Percentiles rank a stretch among this genome's conserved stretches.
phyloP scores from a whole-genome alignment of 1,140 invertebrate genomes.

The Drosophila ogumai region DNA sequence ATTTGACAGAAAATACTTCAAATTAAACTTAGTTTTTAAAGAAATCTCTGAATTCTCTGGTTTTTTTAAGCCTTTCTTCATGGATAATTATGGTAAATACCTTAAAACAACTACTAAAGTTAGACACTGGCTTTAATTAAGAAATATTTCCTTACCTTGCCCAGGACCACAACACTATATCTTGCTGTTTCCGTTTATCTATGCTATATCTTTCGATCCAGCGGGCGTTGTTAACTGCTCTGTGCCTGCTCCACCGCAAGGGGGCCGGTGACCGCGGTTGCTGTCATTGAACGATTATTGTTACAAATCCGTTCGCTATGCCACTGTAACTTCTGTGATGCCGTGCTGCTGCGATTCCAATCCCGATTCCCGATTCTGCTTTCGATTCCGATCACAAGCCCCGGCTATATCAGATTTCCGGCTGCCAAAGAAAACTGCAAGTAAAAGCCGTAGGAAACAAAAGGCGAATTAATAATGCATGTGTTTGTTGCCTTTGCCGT shows the following conservation, averaged over 20 bases:
- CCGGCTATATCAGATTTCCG: constrained; percentile 52
- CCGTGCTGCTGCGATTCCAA: constrained; percentile 5
- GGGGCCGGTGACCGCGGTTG: constrained; percentile 30
- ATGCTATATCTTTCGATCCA: constrained; percentile 13
- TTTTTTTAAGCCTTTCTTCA: neutral
- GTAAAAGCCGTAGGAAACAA: constrained; percentile 8
- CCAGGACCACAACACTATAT: constrained; percentile 19
- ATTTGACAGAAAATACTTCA: neutral
- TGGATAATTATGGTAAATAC: neutral
- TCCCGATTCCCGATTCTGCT: constrained; percentile 5
- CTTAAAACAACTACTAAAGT: neutral
- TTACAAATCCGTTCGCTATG: constrained; percentile 13
- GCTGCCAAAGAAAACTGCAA: constrained; percentile 41
- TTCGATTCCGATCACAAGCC: constrained; percentile 9
- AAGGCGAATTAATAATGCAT: constrained; percentile 43
- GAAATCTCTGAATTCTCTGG: neutral
- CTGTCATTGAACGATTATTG: constrained; percentile 72
- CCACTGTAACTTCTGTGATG: neutral
- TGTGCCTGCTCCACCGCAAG: constrained; percentile 4
- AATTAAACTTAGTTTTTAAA: neutral
- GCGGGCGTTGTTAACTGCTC: constrained; percentile 50
- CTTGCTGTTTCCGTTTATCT: neutral
- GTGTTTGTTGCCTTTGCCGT: constrained; percentile 15
- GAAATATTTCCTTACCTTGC: constrained; percentile 35
- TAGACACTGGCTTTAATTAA: neutral